phyloP scores from a whole-genome alignment of 2,888 invertebrate species.

The Sturmia bella region DNA sequence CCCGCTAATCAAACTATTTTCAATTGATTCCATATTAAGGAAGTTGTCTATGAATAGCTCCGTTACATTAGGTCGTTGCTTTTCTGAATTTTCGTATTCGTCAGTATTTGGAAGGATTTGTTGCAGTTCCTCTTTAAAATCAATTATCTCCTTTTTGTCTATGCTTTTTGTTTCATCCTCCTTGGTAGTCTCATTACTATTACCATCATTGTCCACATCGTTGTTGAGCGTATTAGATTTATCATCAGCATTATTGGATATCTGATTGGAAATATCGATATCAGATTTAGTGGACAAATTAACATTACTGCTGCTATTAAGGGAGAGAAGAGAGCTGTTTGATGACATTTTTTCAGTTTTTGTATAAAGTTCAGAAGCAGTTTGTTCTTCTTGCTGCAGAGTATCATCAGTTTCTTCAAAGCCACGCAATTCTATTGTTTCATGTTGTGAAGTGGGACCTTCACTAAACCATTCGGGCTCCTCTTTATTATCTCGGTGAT shows the following conservation, averaged over 20 bases:
- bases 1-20: slow-evolving; percentile 72
- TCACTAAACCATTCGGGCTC: slow-evolving; percentile 96
- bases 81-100: background rate
- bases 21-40: slow-evolving; percentile 61
- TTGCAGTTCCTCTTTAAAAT: slow-evolving; percentile 7
- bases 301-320: slow-evolving; percentile 59
- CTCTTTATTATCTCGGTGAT: slow-evolving; percentile 84
- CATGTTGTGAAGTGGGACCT: slow-evolving; percentile 94
- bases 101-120: slow-evolving; percentile 46
- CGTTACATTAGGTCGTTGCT: slow-evolving; percentile 69
- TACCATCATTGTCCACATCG: slow-evolving; percentile 6
- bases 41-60: slow-evolving; percentile 62
- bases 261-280: slow-evolving; percentile 35
- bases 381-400: slow-evolving; percentile 32
- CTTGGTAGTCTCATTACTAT: background rate
- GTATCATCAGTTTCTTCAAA: slow-evolving; percentile 88
- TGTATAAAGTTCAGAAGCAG: slow-evolving; percentile 6
- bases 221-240: slow-evolving; percentile 15
- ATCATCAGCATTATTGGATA: slow-evolving; percentile 33
- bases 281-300: slow-evolving; percentile 66
- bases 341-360: slow-evolving; percentile 45
- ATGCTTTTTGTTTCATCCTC: slow-evolving; percentile 2
- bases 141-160: background rate
- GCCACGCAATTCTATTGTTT: slow-evolving; percentile 95
- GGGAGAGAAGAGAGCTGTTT: slow-evolving; percentile 69